Evolutionary conservation across 1,140 invertebrate genomes (phyloP), one percentile per base, ranked within the genome.

Genomic region (Charaxes varanes): DNA sequence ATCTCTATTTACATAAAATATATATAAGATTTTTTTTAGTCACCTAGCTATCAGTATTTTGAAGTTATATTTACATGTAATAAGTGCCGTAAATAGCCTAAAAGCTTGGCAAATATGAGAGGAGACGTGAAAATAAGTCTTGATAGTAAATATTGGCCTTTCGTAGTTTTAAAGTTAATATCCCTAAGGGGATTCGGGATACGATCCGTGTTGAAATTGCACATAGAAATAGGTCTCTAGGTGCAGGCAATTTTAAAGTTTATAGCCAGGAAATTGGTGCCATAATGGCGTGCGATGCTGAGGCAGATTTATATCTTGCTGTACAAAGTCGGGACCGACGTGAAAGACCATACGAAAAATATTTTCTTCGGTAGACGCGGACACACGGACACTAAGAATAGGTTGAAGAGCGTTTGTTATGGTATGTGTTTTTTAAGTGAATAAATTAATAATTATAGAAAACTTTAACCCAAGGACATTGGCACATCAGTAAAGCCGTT

Each of bases 331-430:
- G 33, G 21, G 26, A 36, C 31, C 31, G 28, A 33, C 16, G 26
- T 36, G 41, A 44, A 36, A 44, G 33, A 44, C 26, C 27, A 44
- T 36, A 28, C 33, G 41, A 12, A 23, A 31, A 44, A 36, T 44
- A 17, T 28, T 30, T 44, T 28, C 41, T 28, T 19, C 27, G 14
- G 26, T 44, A 21, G 22, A 8, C 14, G 2, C 7, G 19, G 21
- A 40, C 37, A 40, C 19, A 40, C 37, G 12, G 19, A 1, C 27
- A 16, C 17, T 15, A 3, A 8, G 4, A 0, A 16, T 16, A n/a
- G n/a, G n/a, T n/a, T n/a, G n/a, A n/a, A n/a, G n/a, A n/a, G n/a
- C n/a, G n/a, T n/a, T 17, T 16, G 28, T 18, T 10, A 1, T 10
- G 15, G n/a, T 10, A 1, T 26, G 1, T 26, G 4, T 1, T 1